Conservation (phyloP, 2,888 invertebrate genomes). For the Phyto melanocephala region DNA sequence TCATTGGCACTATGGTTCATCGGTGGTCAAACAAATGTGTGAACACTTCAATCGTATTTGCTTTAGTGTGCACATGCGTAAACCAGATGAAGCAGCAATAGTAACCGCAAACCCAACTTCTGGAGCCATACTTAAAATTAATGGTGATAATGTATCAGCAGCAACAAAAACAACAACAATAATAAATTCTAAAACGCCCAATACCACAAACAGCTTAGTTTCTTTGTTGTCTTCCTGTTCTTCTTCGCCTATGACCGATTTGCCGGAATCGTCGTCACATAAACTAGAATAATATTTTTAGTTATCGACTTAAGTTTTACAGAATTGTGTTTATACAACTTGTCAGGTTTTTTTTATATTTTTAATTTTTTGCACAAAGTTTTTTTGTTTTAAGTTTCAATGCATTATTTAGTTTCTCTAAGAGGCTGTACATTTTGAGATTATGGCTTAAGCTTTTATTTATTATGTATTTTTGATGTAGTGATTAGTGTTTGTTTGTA, state of each 20-base stretch:
- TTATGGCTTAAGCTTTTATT: conserved; percentile 37
- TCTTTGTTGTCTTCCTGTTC: neutral
- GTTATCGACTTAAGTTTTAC: conserved; percentile 30
- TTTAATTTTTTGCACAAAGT: conserved; percentile 21
- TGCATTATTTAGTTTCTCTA: neutral
- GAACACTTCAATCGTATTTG: conserved; percentile 93
- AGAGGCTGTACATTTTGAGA: conserved; percentile 40
- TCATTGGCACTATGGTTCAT: conserved; percentile 94
- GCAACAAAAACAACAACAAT: conserved; percentile 53
- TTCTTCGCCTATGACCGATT: conserved; percentile 19
- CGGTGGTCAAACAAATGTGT: conserved; percentile 98
- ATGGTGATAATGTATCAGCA: conserved; percentile 51
- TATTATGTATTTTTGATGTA: neutral
- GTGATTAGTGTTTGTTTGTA: neutral
- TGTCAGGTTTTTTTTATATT: neutral
- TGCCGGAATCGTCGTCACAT: conserved; percentile 25
- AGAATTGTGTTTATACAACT: neutral
- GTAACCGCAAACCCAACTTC: neutral
- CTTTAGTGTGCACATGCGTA: conserved; percentile 81
- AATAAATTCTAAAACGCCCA: conserved; percentile 63
- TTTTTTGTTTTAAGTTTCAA: conserved; percentile 23
- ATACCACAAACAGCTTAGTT: neutral
- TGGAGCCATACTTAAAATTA: conserved; percentile 32
- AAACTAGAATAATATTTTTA: conserved; percentile 60
- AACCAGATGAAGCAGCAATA: neutral